These are phyloP conservation scores for Otus sunia DNA, from an alignment of 2,113 vertebrate genomes.

Conservation along the genomic window DNA sequence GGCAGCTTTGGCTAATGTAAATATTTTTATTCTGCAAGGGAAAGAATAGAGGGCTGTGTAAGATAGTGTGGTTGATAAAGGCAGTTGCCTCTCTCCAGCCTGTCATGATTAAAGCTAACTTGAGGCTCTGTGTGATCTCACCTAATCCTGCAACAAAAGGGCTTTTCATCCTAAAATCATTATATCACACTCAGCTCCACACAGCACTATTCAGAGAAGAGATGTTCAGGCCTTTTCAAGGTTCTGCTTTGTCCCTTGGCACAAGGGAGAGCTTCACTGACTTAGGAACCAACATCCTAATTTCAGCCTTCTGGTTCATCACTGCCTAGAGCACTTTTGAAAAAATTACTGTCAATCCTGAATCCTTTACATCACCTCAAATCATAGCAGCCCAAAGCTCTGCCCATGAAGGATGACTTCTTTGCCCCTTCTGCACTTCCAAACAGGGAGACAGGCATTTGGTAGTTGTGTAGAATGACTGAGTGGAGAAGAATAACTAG, in stretches of 20 bases:
- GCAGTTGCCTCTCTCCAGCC: background rate
- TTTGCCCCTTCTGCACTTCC: background rate
- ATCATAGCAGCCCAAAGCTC: background rate
- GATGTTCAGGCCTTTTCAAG: background rate
- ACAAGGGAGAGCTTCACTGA: background rate
- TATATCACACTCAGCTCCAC: background rate
- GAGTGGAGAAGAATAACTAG: background rate
- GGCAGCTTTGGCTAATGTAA: background rate
- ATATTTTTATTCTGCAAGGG: background rate
- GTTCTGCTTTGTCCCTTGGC: background rate
- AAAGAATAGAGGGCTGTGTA: background rate
- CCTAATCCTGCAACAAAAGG: slow-evolving; percentile 1
- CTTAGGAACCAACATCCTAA: background rate
- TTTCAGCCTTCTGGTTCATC: background rate
- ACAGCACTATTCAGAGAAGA: background rate
- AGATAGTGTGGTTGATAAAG: background rate
- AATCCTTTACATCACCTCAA: background rate
- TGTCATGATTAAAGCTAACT: background rate
- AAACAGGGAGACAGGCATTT: background rate
- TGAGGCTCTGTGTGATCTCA: background rate
- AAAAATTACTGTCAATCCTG: background rate
- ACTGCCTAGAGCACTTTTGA: background rate
- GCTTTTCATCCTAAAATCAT: background rate
- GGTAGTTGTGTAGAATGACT: background rate
- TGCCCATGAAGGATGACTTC: background rate